Conservation (phyloP, 2,113 vertebrate genomes). For the Melospiza melodia region DNA sequence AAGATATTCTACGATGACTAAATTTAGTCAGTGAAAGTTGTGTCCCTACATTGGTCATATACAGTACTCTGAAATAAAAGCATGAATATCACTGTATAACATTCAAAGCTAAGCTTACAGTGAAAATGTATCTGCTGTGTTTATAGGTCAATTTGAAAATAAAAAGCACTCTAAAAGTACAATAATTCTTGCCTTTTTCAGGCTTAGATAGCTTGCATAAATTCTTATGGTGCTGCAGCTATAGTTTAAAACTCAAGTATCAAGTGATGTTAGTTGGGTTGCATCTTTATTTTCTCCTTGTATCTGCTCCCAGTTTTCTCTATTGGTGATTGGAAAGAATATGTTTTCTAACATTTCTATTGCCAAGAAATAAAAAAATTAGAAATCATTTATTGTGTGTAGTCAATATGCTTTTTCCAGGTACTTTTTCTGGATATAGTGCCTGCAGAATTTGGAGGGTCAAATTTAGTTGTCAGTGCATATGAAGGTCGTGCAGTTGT, state of each 20-base stretch:
- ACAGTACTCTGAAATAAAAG: background rate
- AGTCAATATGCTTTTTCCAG: background rate
- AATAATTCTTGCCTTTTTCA: background rate
- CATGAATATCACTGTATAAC: conserved; percentile 6
- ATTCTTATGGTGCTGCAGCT: background rate
- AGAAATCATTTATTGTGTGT: background rate
- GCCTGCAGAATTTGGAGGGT: background rate
- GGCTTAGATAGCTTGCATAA: background rate
- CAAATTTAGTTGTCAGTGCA: background rate
- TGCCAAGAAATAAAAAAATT: background rate
- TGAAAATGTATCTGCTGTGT: conserved; percentile 2
- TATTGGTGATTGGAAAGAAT: background rate
- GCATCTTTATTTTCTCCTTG: background rate
- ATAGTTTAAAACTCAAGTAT: background rate
- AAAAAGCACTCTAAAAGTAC: background rate
- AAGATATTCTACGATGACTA: background rate
- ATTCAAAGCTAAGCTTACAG: conserved; percentile 22
- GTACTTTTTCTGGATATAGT: background rate
- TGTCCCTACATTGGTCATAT: background rate
- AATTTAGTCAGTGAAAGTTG: background rate
- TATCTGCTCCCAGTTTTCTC: background rate
- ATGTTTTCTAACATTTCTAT: conserved; percentile 17
- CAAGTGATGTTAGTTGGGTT: background rate
- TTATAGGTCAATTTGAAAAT: background rate
- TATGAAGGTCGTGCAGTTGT: background rate